A percentile compares a stretch with the other conserved stretches of the same genome.
These are phyloP conservation scores for Gallirallus australis DNA, from an alignment of 2,797 vertebrate species.

Conservation along the genomic window DNA sequence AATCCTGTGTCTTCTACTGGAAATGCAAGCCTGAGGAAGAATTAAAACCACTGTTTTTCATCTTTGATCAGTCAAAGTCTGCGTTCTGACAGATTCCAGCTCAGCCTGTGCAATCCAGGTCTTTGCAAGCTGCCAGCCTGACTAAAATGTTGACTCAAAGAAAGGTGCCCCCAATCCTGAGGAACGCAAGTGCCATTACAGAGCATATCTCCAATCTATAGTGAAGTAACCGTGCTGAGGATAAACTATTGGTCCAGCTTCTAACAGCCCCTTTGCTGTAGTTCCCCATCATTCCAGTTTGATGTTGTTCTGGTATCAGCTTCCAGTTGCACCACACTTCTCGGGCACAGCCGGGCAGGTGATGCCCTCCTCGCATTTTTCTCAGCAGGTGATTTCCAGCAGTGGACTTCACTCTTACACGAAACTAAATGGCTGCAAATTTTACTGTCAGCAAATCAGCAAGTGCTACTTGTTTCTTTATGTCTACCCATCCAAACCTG, in stretches of 20 bases:
- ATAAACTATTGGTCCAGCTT: neutral
- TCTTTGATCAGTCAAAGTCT: neutral
- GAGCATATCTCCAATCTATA: neutral
- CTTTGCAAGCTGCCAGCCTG: neutral
- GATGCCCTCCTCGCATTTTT: neutral
- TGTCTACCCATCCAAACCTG: neutral
- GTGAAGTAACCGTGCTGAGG: neutral
- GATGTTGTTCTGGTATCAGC: neutral
- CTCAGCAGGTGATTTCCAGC: neutral
- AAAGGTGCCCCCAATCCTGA: neutral
- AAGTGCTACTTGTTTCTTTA: neutral
- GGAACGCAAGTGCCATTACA: neutral
- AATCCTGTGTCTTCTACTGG: neutral
- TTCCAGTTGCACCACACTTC: neutral
- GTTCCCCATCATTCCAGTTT: neutral
- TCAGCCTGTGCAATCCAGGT: neutral
- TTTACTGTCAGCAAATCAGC: neutral
- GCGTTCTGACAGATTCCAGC: neutral
- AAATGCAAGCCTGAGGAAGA: neutral
- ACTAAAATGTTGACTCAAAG: neutral
- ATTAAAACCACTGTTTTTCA: neutral
- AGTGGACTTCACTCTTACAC: neutral
- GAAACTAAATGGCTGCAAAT: neutral
- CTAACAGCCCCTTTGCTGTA: neutral
- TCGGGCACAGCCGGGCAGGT: neutral